Conservation (phyloP, 2,888 invertebrate species). For the Parthenolecanium corni region DNA sequence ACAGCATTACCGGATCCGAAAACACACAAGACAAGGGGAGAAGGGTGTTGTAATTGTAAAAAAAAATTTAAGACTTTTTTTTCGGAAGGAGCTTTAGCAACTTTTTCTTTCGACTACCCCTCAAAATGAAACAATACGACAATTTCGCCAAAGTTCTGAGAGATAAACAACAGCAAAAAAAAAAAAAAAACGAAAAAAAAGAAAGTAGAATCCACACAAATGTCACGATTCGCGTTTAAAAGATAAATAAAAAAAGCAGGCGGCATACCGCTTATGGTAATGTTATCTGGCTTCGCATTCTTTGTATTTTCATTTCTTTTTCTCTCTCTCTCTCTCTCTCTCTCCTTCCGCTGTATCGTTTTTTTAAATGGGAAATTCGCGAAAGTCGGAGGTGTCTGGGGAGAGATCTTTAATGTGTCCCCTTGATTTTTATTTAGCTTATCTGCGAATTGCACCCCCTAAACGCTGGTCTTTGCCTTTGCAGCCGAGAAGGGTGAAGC, state of each 20-base stretch:
- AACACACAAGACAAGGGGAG: too few relatives aligned
- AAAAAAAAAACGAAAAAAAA: background rate
- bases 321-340: background rate
- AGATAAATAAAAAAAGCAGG: constrained; percentile 30
- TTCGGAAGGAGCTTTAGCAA: too few relatives aligned
- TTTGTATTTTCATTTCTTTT: constrained; percentile 14
- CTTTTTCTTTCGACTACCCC: too few relatives aligned
- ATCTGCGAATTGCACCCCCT: constrained; percentile 5
- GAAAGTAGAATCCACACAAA: constrained; percentile 13
- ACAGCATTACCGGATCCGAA: too few relatives aligned
- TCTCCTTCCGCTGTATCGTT: background rate
- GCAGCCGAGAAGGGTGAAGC: background rate
- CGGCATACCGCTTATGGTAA: constrained; percentile 26
- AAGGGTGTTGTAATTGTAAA: background rate
- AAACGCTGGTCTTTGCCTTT: background rate
- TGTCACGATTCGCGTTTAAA: constrained; percentile 24
- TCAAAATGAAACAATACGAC: too few relatives aligned
- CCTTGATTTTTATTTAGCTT: constrained; percentile 29
- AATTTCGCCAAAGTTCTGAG: too few relatives aligned
- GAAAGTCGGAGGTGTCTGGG: constrained; percentile 15
- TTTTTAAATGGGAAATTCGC: constrained; percentile 25
- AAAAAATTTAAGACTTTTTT: background rate
- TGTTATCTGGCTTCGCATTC: constrained; percentile 28
- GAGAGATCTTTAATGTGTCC: constrained; percentile 27
- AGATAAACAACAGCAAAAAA: too few relatives aligned